These are phyloP conservation scores for Hippocampus kuda DNA, from an alignment of 2,797 vertebrate species.

Conservation along the genomic window DNA sequence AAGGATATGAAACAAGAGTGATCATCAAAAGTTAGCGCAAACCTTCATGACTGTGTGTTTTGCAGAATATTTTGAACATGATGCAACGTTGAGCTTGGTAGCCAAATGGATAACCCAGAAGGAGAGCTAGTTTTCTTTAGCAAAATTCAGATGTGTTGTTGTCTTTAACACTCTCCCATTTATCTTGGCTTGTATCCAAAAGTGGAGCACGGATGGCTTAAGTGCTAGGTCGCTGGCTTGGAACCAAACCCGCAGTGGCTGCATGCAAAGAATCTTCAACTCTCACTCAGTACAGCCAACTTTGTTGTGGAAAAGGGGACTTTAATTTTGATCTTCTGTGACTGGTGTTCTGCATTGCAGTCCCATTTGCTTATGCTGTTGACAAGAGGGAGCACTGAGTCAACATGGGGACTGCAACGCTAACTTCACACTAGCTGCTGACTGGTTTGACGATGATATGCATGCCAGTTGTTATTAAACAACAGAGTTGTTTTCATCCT, in stretches of 20 bases:
- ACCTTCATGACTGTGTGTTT: background rate
- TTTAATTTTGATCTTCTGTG: background rate
- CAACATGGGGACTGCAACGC: background rate
- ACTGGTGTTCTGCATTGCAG: background rate
- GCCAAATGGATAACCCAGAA: background rate
- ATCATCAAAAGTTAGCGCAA: background rate
- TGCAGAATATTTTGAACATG: background rate
- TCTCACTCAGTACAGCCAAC: background rate
- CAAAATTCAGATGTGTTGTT: background rate
- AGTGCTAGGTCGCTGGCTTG: background rate
- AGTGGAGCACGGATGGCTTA: background rate
- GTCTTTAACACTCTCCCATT: background rate
- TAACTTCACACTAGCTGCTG: background rate
- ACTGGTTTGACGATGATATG: background rate
- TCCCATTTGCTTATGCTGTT: background rate
- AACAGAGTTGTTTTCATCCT: background rate
- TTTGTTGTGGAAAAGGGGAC: background rate
- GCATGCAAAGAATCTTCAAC: background rate
- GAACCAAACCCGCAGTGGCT: background rate
- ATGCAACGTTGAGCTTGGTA: background rate
- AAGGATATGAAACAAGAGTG: background rate
- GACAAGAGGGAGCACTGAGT: background rate
- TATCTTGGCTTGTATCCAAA: background rate
- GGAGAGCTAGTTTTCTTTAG: background rate
- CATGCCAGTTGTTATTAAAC: background rate